Conservation (phyloP, 2,797 vertebrate species). For the Catharus ustulatus region DNA sequence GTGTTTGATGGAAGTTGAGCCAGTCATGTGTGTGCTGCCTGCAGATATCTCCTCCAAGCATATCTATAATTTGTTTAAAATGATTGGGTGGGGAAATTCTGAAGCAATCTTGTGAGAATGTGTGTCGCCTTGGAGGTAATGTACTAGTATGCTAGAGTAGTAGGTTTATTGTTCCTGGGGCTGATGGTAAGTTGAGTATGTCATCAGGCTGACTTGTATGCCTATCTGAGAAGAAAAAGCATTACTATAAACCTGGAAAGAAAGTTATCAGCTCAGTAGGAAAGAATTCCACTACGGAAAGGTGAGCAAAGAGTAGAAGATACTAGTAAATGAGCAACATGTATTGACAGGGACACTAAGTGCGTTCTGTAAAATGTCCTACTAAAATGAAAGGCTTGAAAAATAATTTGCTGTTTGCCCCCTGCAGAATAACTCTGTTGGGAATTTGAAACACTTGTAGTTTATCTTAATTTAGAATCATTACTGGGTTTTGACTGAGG, state of each 20-base stretch:
- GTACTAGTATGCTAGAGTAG: conserved; percentile 66
- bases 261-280: conserved; percentile 78
- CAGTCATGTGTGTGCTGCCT: neutral
- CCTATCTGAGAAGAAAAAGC: conserved; percentile 74
- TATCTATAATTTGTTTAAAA: conserved; percentile 72
- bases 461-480: conserved; percentile 43
- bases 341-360: conserved; percentile 15
- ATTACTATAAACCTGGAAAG: conserved; percentile 70
- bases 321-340: conserved; percentile 39
- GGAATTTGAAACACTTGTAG: conserved; percentile 14
- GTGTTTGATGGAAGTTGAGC: neutral
- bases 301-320: conserved; percentile 70
- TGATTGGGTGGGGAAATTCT: conserved; percentile 60
- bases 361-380: conserved; percentile 25
- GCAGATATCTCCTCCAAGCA: conserved; percentile 42
- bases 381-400: conserved; percentile 50
- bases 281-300: conserved; percentile 74
- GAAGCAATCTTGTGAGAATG: conserved; percentile 57
- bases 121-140: conserved; percentile 55
- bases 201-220: conserved; percentile 66
- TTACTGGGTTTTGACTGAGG: conserved; percentile 20
- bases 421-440: conserved; percentile 34
- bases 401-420: conserved; percentile 42
- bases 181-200: conserved; percentile 49
- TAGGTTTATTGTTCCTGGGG: conserved; percentile 50